A percentile compares a stretch with the other conserved stretches of the same genome.
These are phyloP conservation scores for Echeneis naucrates DNA, from an alignment of 2,797 vertebrate genomes.

Conservation along the genomic window DNA sequence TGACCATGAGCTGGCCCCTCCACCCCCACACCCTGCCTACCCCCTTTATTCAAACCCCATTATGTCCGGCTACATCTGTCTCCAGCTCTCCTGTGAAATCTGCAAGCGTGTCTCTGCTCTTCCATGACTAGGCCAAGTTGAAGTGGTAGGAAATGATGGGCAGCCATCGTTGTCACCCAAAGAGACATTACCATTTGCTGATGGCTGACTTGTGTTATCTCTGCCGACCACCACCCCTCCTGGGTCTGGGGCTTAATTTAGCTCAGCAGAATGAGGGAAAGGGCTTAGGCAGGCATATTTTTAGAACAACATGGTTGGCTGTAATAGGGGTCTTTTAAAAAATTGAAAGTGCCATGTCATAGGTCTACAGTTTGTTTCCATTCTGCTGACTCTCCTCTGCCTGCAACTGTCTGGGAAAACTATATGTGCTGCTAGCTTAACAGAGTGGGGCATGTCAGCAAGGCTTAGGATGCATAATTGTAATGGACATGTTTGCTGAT, in stretches of 20 bases:
- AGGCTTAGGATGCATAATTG: slow-evolving; percentile 65
- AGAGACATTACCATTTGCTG: slow-evolving; percentile 56
- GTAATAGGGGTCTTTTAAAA: slow-evolving; percentile 63
- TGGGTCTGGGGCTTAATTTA: slow-evolving; percentile 69
- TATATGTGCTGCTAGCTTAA: slow-evolving; percentile 49
- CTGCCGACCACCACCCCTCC: slow-evolving; percentile 63
- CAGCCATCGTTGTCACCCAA: slow-evolving; percentile 60
- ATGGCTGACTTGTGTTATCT: slow-evolving; percentile 69
- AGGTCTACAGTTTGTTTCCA: slow-evolving; percentile 40
- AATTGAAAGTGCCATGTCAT: slow-evolving; percentile 72
- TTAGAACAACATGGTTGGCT: slow-evolving; percentile 65
- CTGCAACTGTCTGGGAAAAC: slow-evolving; percentile 52
- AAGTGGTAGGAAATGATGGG: slow-evolving; percentile 52
- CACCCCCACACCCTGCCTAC: background rate
- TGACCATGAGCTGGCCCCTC: slow-evolving; percentile 60
- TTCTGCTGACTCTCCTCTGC: slow-evolving; percentile 49
- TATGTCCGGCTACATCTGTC: slow-evolving; percentile 76
- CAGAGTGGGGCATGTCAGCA: slow-evolving; percentile 67
- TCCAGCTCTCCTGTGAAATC: slow-evolving; percentile 54
- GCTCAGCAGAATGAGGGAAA: slow-evolving; percentile 64
- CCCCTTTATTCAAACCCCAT: slow-evolving; percentile 52
- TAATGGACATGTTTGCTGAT: slow-evolving; percentile 77
- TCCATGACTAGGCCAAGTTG: slow-evolving; percentile 65
- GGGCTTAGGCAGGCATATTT: slow-evolving; percentile 67
- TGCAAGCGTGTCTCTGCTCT: slow-evolving; percentile 45